phyloP scores from a whole-genome alignment of 2,797 vertebrate genomes.

The Syngnathus rostellatus region DNA sequence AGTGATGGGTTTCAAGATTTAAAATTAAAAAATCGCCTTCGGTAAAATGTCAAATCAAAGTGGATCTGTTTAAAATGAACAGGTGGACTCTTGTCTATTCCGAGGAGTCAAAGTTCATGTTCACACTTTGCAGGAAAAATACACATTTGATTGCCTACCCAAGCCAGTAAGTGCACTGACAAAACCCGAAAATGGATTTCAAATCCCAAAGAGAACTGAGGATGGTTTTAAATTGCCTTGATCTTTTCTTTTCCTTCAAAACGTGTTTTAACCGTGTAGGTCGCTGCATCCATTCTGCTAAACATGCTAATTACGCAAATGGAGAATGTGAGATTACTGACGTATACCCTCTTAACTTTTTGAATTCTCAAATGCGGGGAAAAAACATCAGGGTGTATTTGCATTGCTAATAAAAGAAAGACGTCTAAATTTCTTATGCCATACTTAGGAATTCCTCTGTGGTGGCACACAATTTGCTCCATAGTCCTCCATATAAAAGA shows the following conservation, averaged over 20 bases:
- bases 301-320: neutral
- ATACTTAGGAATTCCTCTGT: constrained; percentile 40
- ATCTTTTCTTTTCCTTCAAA: constrained; percentile 5
- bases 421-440: constrained; percentile 36
- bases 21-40: too few species aligned
- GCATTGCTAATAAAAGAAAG: constrained; percentile 38
- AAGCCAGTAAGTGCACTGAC: neutral
- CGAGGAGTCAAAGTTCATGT: neutral
- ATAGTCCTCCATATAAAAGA: constrained; percentile 50
- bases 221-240: neutral
- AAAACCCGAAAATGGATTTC: neutral
- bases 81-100: neutral
- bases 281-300: constrained; percentile 7
- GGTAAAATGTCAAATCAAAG: neutral
- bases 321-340: neutral
- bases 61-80: neutral
- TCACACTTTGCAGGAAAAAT: neutral
- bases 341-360: neutral
- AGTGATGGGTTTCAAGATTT: too few species aligned
- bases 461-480: constrained; percentile 47
- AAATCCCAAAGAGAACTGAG: neutral
- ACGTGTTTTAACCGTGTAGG: constrained; percentile 7
- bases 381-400: constrained; percentile 24
- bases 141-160: neutral
- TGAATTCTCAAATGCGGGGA: constrained; percentile 9